A percentile compares a stretch with the other conserved stretches of the same genome.
Conservation (phyloP, 2,888 invertebrate genomes). For the Anthoptus insignis region DNA sequence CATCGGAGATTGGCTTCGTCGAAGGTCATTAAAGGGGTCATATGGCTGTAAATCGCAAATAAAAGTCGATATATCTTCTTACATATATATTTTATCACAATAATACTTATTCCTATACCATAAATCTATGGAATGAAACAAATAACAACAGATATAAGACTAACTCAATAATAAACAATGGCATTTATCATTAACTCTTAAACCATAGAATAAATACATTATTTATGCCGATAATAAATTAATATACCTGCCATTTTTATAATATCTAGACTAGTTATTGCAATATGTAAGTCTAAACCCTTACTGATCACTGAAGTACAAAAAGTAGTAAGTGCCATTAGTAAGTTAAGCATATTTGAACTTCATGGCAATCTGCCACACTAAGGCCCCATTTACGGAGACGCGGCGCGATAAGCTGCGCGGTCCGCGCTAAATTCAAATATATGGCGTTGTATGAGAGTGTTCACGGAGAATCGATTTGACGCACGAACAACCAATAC, state of each 20-base stretch:
- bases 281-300: no score
- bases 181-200: background rate
- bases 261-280: no score
- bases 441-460: no score
- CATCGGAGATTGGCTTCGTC: no score
- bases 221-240: background rate
- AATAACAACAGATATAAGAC: conserved; percentile 48
- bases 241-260: background rate
- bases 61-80: conserved; percentile 19
- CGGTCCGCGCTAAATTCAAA: no score
- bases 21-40: no score
- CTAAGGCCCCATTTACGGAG: no score
- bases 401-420: no score
- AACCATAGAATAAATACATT: background rate
- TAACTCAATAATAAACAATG: conserved; percentile 30
- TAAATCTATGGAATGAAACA: conserved; percentile 79
- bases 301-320: background rate
- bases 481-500: no score
- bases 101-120: conserved; percentile 67
- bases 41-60: no score
- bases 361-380: no score
- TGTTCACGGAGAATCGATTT: no score
- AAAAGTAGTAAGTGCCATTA: background rate
- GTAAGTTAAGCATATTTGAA: background rate
- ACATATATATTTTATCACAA: conserved; percentile 69